Percentiles rank a stretch among this genome's conserved stretches.
These are phyloP conservation scores for Palloptera scutellata DNA, from an alignment of 2,888 invertebrate genomes.

Conservation along the genomic window DNA sequence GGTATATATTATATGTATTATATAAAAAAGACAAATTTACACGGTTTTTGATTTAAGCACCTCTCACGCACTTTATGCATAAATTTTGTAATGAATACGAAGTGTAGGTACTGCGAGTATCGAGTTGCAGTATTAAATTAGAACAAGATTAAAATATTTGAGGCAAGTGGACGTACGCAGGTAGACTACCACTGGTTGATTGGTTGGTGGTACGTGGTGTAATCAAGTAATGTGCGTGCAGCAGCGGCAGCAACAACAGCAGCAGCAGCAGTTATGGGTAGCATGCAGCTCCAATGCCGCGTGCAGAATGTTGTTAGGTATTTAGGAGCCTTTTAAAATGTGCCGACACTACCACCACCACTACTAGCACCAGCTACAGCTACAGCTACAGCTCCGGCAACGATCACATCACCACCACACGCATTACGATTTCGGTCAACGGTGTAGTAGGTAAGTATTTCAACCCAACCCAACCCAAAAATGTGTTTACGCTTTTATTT, in stretches of 20 bases:
- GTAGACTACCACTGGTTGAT: background rate
- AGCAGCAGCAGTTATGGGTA: background rate
- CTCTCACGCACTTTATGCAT: background rate
- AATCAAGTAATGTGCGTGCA: background rate
- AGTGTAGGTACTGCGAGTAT: background rate
- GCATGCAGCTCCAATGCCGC: background rate
- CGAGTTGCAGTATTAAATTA: background rate
- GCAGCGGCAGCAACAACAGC: background rate
- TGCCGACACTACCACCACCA: background rate
- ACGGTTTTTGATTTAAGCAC: background rate
- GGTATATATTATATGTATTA: too few relatives aligned
- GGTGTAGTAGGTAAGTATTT: background rate
- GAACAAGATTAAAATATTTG: background rate
- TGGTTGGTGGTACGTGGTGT: background rate
- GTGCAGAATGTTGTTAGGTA: background rate
- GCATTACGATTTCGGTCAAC: background rate
- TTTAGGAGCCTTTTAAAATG: background rate
- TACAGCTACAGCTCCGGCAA: too few relatives aligned
- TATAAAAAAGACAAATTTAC: too few relatives aligned
- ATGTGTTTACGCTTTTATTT: background rate
- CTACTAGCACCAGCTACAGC: too few relatives aligned
- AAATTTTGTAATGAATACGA: background rate
- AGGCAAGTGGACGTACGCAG: background rate
- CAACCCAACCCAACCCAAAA: slow-evolving; percentile 2
- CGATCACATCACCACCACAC: background rate